Base-by-base conservation (phyloP, 1,140 invertebrate genomes). In the Trichonephila inaurata region DNA sequence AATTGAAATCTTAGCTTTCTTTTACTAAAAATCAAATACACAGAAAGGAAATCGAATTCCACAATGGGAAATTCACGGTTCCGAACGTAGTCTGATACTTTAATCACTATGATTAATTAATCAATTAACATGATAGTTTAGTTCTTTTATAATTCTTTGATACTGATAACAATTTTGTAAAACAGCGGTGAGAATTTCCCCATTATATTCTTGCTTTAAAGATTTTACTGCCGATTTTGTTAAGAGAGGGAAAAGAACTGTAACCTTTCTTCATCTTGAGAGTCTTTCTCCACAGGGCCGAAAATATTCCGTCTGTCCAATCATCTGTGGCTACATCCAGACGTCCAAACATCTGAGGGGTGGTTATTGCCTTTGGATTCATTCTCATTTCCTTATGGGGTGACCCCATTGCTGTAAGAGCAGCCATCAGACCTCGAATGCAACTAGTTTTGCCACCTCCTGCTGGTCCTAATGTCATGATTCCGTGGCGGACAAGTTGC, bases 251-350 rank as follows among this genome's bases (percentile, higher is more conserved):
- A 7, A 69, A 69, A 12, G 3, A 28, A 28, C 10, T 12, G 0
- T 14, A 69, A 96, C 97, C 98, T 95, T 97, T 97, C 96, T 99
- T 99, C 0, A 98, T 96, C 96, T 98, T 98, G 0, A 99, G 96
- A 0, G 98, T 99, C 96, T 99, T 98, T 77, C 98, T 96, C 99
- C 98, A 99, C 0, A 99, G 96, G 0, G 98, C 98, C 12, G 98
- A 99, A 96, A 99, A 99, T 94, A 99, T 99, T 2, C 99, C 99
- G 96, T 99, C 98, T 0, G 98, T 99, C 99, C 99, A 99, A 95
- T 99, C 99, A 95, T 99, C 99, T 0, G 99, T 99, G 3, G 98
- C 98, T 0, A 99, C 98, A 95, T 99, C 98, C 33, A 99, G 96
- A 81, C 98, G 96, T 0, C 99, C 99, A 96, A 99, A 99, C 99